phyloP scores from a whole-genome alignment of 2,113 vertebrate genomes.

The Progne subis region DNA sequence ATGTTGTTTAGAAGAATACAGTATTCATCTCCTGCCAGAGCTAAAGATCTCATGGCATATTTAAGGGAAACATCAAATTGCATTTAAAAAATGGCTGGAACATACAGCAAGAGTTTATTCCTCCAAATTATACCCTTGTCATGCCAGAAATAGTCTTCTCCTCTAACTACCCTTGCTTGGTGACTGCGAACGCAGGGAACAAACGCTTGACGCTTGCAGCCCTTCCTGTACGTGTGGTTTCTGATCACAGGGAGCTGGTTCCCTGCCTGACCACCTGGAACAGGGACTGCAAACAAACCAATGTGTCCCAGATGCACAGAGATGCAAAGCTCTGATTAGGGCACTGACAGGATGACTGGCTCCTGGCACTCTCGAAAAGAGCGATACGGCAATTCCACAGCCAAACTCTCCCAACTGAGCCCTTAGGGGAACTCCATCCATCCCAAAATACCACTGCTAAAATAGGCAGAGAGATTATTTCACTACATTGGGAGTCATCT shows the following conservation, averaged over 20 bases:
- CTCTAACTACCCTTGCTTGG: neutral
- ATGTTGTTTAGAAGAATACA: constrained; percentile 9
- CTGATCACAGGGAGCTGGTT: neutral
- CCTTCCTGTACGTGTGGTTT: neutral
- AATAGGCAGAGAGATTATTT: neutral
- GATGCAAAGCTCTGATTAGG: constrained; percentile 17
- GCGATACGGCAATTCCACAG: constrained; percentile 5
- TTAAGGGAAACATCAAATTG: constrained; percentile 32
- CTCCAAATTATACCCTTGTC: constrained; percentile 50
- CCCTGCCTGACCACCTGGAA: constrained; percentile 16
- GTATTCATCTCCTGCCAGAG: constrained; percentile 42
- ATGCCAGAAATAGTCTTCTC: constrained; percentile 31
- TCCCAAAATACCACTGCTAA: constrained; percentile 21
- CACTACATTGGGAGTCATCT: neutral
- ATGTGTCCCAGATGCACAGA: neutral
- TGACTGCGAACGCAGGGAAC: neutral
- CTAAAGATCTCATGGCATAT: constrained; percentile 1
- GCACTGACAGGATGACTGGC: constrained; percentile 35
- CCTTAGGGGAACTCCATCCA: constrained; percentile 52
- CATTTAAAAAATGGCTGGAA: constrained; percentile 4
- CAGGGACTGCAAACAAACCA: neutral
- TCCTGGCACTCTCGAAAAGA: constrained; percentile 47
- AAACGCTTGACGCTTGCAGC: neutral
- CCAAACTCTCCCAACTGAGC: constrained; percentile 43
- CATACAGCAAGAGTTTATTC: neutral